phyloP scores from a whole-genome alignment of 2,113 vertebrate genomes.

The Protomyctophum bolini region DNA sequence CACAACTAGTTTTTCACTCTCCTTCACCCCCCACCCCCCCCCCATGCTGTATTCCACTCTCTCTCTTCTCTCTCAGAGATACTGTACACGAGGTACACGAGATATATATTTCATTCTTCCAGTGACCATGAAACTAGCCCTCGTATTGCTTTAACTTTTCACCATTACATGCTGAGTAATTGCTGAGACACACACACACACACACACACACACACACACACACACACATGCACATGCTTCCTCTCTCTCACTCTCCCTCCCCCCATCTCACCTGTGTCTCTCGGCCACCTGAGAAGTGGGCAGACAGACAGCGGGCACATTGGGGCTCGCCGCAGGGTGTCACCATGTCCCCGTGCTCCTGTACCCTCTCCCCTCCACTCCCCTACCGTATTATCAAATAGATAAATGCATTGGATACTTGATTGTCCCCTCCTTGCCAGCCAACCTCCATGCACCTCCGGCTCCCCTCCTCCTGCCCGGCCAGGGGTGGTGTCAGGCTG shows the following conservation, averaged over 20 bases:
- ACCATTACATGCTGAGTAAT: slow-evolving; percentile 49
- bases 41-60: too few species aligned
- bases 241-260: slow-evolving; percentile 10
- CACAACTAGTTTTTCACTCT: neutral
- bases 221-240: neutral
- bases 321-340: slow-evolving; percentile 3
- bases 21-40: too few species aligned
- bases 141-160: slow-evolving; percentile 19
- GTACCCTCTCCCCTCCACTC: slow-evolving; percentile 16
- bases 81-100: too few species aligned
- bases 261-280: neutral
- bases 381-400: slow-evolving; percentile 37
- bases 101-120: slow-evolving; percentile 18
- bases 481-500: slow-evolving; percentile 71
- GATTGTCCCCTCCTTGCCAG: slow-evolving; percentile 58
- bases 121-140: slow-evolving; percentile 9
- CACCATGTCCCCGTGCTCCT: slow-evolving; percentile 1
- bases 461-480: slow-evolving; percentile 60
- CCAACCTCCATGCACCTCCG: slow-evolving; percentile 60
- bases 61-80: slow-evolving; percentile 26
- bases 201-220: too few species aligned
- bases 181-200: neutral
- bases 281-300: slow-evolving; percentile 26
- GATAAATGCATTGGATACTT: slow-evolving; percentile 67
- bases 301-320: slow-evolving; percentile 4